These are phyloP conservation scores for Pomatorhinus ruficollis DNA, from an alignment of 2,113 vertebrate species.

Conservation along the genomic window DNA sequence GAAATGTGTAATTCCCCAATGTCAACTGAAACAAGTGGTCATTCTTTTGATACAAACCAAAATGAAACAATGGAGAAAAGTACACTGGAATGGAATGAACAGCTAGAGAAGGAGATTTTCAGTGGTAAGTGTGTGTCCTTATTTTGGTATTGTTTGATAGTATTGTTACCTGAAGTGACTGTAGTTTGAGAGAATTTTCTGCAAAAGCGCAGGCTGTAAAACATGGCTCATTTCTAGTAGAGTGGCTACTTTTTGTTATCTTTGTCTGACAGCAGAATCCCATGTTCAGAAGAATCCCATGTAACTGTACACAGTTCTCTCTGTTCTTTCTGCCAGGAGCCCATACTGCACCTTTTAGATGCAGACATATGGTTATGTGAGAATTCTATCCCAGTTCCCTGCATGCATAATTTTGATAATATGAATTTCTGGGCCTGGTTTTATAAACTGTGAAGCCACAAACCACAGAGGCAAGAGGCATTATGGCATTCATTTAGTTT, in stretches of 20 bases:
- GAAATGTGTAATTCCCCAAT: slow-evolving; percentile 34
- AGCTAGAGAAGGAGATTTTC: slow-evolving; percentile 76
- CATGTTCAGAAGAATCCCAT: background rate
- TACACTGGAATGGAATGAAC: slow-evolving; percentile 55
- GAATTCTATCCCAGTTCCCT: background rate
- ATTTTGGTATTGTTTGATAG: background rate
- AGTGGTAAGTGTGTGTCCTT: slow-evolving; percentile 64
- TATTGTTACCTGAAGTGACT: background rate
- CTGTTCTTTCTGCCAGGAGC: background rate
- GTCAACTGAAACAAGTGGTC: slow-evolving; percentile 11
- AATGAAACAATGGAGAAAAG: slow-evolving; percentile 55
- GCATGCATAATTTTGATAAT: background rate
- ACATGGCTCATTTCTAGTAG: background rate
- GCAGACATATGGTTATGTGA: background rate
- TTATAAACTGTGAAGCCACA: background rate
- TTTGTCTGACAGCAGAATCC: background rate
- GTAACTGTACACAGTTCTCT: background rate
- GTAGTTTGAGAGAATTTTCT: background rate
- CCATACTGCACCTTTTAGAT: background rate
- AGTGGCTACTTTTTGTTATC: background rate
- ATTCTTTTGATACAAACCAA: slow-evolving; percentile 37
- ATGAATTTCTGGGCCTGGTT: background rate
- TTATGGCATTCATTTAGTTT: background rate
- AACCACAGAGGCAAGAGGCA: background rate
- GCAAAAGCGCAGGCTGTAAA: background rate